Base-by-base conservation (phyloP, 2,888 invertebrate genomes). In the Pollenia angustigena region DNA sequence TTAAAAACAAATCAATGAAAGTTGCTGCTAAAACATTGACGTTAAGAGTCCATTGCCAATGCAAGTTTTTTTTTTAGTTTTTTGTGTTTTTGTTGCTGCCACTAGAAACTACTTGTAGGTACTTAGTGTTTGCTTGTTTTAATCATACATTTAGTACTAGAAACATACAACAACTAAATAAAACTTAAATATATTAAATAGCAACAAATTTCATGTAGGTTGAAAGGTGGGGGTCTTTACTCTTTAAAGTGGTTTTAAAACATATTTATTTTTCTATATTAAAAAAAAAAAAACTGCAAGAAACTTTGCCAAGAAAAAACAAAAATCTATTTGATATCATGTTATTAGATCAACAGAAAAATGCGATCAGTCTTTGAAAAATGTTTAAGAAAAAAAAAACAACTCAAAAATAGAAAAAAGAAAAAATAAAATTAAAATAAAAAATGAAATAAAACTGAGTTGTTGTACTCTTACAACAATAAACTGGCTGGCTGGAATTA, bases 161-260 rank as follows among this genome's bases (percentile, higher is more conserved):
- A 80, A 72, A 62, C 40, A 54, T 64, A 85, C 68, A 81, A 85
- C 68, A 81, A 71, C 18, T 68, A 78, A 44, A 44, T 44, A 71
- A 64, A 80, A 71, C 9, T 71, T 80, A 66, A 74, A 69, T 50
- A n/a, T 58, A 85, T 48, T 69, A 48, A 60, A 58, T 44, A 58
- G 68, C 69, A 69, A 81, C 52, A 66, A 69, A 69, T 80, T 68
- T 66, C 81, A 87, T 78, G 87, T 87, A 81, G 87, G 87, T 87
- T 81, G 87, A 84, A 87, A 87, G 84, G 87, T 87, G 87, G 87
- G 78, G 87, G 87, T 86, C 83, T 83, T 46, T 78, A 85, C 75
- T 76, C 74, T 79, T 78, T 58, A 48, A 56, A 78, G 62, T 71
- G 48, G 32, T 32, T 71, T 54, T 69, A 42, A 62, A 8, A 14